Percentiles rank a stretch among this genome's conserved stretches.
Evolutionary conservation across 2,888 invertebrate species (phyloP).

Genomic region (Darwinula stevensoni): DNA sequence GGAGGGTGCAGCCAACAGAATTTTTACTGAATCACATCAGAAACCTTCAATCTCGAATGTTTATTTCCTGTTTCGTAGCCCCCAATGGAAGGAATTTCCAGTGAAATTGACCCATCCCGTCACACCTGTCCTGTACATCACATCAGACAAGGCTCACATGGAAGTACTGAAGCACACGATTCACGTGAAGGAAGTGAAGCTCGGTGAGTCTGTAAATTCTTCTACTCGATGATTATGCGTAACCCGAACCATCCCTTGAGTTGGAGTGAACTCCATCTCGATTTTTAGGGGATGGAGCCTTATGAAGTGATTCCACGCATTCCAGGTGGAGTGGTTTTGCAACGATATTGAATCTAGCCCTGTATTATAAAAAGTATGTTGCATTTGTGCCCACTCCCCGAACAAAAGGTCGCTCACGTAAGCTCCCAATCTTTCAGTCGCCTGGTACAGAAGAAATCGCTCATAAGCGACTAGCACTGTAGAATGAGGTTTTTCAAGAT

Average conservation of each 20-base stretch:
- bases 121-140: constrained; percentile 67
- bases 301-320: too few relatives aligned
- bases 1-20: constrained; percentile 13
- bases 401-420: too few relatives aligned
- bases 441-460: too few relatives aligned
- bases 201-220: constrained; percentile 25
- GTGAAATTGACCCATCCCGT: constrained; percentile 68
- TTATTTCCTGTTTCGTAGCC: constrained; percentile 18
- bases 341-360: too few relatives aligned
- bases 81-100: constrained; percentile 38
- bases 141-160: constrained; percentile 63
- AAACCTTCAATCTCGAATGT: not conserved
- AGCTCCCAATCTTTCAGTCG: too few relatives aligned
- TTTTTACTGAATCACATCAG: not conserved
- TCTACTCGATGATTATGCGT: not conserved
- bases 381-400: too few relatives aligned
- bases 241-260: not conserved
- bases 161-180: constrained; percentile 65
- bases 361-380: too few relatives aligned
- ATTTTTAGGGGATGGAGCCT: too few relatives aligned
- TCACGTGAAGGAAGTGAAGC: constrained; percentile 49
- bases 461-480: too few relatives aligned
- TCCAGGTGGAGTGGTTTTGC: too few relatives aligned
- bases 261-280: not conserved
- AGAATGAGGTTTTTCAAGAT: too few relatives aligned